A percentile compares a stretch with the other conserved stretches of the same genome.
These are phyloP conservation scores for Sitta europaea DNA, from an alignment of 2,113 vertebrate species.

Conservation along the genomic window DNA sequence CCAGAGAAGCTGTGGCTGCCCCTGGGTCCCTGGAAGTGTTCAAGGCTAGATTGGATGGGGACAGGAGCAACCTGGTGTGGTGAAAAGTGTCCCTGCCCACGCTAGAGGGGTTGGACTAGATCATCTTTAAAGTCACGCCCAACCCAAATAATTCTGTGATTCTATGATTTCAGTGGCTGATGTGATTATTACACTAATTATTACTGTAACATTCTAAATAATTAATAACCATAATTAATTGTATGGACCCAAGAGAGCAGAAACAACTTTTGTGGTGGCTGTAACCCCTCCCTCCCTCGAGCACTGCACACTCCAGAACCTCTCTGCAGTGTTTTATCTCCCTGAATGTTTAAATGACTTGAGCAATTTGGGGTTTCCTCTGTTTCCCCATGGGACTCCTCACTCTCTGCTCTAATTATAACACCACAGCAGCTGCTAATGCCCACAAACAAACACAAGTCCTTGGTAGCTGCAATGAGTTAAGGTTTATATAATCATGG, in stretches of 20 bases:
- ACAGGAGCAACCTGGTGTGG: rapidly evolving
- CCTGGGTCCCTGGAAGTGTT: not conserved
- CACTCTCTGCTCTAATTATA: not conserved
- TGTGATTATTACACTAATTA: not conserved
- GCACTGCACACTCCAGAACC: not conserved
- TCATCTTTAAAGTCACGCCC: not conserved
- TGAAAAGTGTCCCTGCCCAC: not conserved
- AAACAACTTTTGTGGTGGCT: not conserved
- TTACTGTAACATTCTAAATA: not conserved
- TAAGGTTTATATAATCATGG: conserved; percentile 28
- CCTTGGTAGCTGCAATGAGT: not conserved
- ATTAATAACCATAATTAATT: conserved; percentile 18
- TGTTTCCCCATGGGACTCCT: not conserved
- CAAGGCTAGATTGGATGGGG: rapidly evolving
- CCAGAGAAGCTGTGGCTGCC: not conserved
- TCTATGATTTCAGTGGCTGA: not conserved
- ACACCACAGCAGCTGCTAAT: not conserved
- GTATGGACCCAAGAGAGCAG: not conserved
- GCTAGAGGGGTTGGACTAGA: no score
- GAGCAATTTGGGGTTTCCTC: conserved; percentile 25
- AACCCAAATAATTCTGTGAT: not conserved
- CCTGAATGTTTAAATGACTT: not conserved
- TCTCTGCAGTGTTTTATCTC: not conserved
- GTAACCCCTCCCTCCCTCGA: not conserved
- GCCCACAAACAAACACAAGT: conserved; percentile 13